A percentile compares a stretch with the other conserved stretches of the same genome.
Evolutionary conservation across 2,113 vertebrate genomes (phyloP).

Genomic region (Lepisosteus osseus): DNA sequence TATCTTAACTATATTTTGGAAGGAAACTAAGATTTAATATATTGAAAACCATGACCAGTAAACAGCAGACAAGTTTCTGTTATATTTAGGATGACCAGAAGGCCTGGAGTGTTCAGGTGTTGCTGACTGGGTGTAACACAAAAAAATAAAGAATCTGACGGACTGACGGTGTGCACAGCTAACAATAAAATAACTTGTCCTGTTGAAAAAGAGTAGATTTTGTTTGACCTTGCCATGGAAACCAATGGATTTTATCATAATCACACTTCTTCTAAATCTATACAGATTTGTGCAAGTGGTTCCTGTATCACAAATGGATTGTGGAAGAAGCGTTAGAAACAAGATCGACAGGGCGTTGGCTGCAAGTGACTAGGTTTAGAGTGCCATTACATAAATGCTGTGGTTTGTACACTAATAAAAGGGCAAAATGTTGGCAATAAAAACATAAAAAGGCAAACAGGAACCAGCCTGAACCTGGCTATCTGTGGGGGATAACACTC

Average conservation of each 20-base stretch:
- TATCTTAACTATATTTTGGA: conserved; percentile 47
- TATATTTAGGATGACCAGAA: conserved; percentile 60
- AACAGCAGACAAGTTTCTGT: conserved; percentile 58
- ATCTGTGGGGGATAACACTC: too few relatives aligned
- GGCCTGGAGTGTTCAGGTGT: conserved; percentile 29
- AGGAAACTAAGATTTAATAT: conserved; percentile 61
- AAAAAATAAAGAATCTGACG: conserved; percentile 29
- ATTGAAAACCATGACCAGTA: conserved; percentile 65
- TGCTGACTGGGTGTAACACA: conserved; percentile 28
- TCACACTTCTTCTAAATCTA: conserved; percentile 24
- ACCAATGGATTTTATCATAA: conserved; percentile 36
- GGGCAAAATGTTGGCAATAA: too few relatives aligned
- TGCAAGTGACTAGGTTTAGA: conserved; percentile 25
- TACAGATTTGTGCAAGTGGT: conserved; percentile 33
- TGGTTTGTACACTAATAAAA: conserved; percentile 1
- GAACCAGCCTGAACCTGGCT: too few relatives aligned
- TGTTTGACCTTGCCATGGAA: conserved; percentile 23
- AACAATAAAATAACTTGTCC: conserved; percentile 12
- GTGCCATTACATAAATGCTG: conserved; percentile 49
- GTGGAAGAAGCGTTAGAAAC: conserved; percentile 32
- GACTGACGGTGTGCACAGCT: neutral
- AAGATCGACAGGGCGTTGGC: conserved; percentile 34
- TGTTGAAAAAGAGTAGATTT: conserved; percentile 19
- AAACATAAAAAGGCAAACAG: too few relatives aligned
- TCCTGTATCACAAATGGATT: conserved; percentile 28